Conservation (phyloP, 2,113 vertebrate genomes). For the Tylochromis polylepis region DNA sequence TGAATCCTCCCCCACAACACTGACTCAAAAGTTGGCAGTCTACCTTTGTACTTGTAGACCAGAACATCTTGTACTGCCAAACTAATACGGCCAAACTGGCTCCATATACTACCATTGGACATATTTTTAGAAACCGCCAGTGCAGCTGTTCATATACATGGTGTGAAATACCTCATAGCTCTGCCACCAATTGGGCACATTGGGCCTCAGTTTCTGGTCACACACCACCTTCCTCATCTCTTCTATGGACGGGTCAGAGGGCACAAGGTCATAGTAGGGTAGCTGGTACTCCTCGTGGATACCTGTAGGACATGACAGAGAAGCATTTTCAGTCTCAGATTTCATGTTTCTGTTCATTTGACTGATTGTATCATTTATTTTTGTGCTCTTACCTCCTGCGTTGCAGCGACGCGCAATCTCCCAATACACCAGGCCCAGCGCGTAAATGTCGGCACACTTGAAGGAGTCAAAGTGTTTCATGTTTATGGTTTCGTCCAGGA, state of each 20-base stretch:
- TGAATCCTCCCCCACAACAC: neutral
- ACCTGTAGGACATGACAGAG: constrained; percentile 63
- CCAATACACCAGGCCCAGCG: constrained; percentile 95
- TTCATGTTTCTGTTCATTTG: neutral
- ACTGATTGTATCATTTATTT: neutral
- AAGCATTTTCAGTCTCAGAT: neutral
- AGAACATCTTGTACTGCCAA: neutral
- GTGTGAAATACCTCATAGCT: constrained; percentile 86
- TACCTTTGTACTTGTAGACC: neutral
- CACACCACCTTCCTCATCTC: constrained; percentile 99
- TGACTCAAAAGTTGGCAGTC: neutral
- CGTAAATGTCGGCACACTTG: constrained; percentile 97
- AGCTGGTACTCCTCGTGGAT: constrained; percentile 98
- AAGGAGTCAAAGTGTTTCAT: constrained; percentile 99
- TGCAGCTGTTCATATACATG: neutral
- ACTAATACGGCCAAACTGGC: neutral
- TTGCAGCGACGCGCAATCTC: constrained; percentile 95
- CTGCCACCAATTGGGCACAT: constrained; percentile 98
- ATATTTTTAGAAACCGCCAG: neutral
- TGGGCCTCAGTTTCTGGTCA: constrained; percentile 93
- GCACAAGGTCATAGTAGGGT: constrained; percentile 95
- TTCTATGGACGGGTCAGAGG: constrained; percentile 96
- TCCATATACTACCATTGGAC: neutral
- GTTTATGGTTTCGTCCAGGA: constrained; percentile 96
- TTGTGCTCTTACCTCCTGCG: constrained; percentile 80